Percentiles rank a stretch among this genome's conserved stretches.
These are phyloP conservation scores for Dasysyrphus tricinctus DNA, from an alignment of 2,888 invertebrate species.

Conservation along the genomic window DNA sequence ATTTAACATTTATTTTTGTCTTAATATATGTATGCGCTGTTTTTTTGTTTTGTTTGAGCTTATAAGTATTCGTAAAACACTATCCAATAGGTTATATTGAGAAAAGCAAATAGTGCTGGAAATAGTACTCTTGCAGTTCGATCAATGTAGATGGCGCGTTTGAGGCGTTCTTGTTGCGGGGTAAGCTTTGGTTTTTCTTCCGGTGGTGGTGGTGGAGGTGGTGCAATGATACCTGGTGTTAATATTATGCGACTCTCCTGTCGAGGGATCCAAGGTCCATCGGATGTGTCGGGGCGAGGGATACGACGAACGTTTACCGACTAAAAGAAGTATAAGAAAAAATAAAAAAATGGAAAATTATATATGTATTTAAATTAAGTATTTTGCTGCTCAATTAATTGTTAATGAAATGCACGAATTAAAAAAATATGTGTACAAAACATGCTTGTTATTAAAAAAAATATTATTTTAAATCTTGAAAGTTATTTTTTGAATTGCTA, in stretches of 20 bases:
- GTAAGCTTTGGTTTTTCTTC: slow-evolving; percentile 83
- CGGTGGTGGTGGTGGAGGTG: slow-evolving; percentile 81
- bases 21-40: slow-evolving; percentile 26
- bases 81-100: slow-evolving; percentile 89
- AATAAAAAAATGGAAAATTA: not conserved
- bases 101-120: slow-evolving; percentile 87
- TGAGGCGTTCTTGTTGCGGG: slow-evolving; percentile 86
- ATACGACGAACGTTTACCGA: slow-evolving; percentile 77
- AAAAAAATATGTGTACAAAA: too few relatives aligned
- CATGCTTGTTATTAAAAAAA: too few relatives aligned
- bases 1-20: slow-evolving; percentile 37
- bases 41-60: slow-evolving; percentile 75
- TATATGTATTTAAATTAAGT: too few relatives aligned
- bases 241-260: slow-evolving; percentile 82
- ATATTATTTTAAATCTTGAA: too few relatives aligned
- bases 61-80: slow-evolving; percentile 89
- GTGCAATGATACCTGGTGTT: slow-evolving; percentile 81
- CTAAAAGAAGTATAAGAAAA: slow-evolving; percentile 35
- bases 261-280: slow-evolving; percentile 83
- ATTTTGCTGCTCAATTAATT: too few relatives aligned
- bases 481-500: too few relatives aligned
- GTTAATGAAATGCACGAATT: too few relatives aligned
- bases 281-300: slow-evolving; percentile 81
- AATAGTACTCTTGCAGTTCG: slow-evolving; percentile 89
- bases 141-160: slow-evolving; percentile 89